phyloP scores from a whole-genome alignment of 1,140 invertebrate genomes.

The Berghia stephanieae region DNA sequence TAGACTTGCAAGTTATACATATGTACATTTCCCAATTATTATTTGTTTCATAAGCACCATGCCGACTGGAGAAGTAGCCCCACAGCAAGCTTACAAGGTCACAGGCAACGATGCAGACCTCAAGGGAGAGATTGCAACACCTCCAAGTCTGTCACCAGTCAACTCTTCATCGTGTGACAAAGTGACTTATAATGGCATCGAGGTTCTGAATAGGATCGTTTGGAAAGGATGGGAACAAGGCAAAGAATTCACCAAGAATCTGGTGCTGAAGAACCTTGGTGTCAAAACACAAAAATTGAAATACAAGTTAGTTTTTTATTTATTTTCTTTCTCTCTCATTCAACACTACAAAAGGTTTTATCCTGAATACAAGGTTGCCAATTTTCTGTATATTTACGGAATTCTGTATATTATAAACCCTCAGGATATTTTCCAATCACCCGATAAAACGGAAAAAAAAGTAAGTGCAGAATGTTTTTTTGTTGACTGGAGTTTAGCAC shows the following conservation, averaged over 20 bases:
- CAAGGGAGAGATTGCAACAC: constrained; percentile 9
- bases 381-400: no score
- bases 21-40: not conserved
- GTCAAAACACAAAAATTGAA: constrained; percentile 63
- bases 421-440: no score
- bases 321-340: no score
- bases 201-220: constrained; percentile 55
- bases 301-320: constrained; percentile 57
- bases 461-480: no score
- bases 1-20: no score
- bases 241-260: constrained; percentile 64
- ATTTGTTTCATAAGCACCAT: constrained; percentile 25
- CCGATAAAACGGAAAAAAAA: no score
- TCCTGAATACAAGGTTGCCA: no score
- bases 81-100: constrained; percentile 14
- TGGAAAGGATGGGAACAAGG: constrained; percentile 65
- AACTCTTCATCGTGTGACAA: constrained; percentile 22
- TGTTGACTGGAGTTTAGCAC: no score
- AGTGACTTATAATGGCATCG: constrained; percentile 57
- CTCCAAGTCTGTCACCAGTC: constrained; percentile 23
- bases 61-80: constrained; percentile 34
- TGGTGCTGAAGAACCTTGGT: constrained; percentile 64
- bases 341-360: no score
- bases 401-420: no score
- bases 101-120: not conserved